These are phyloP conservation scores for Apeltes quadracus DNA, from an alignment of 2,113 vertebrate genomes.

Conservation along the genomic window DNA sequence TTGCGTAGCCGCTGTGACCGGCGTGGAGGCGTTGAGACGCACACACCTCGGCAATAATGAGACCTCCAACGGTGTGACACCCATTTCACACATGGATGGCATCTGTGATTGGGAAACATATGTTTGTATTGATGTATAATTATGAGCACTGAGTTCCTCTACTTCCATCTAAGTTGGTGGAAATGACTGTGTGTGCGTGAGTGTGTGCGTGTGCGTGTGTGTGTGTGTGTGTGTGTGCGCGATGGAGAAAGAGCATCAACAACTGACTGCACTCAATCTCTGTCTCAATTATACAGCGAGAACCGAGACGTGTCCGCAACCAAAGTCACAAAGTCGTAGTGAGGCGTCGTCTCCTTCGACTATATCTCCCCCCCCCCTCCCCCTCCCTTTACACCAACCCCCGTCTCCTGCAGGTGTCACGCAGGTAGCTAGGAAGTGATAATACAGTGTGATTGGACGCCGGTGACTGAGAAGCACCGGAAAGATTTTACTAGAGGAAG, in stretches of 20 bases:
- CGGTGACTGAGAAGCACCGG: slow-evolving; percentile 12
- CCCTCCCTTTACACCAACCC: slow-evolving; percentile 24
- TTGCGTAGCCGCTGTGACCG: slow-evolving; percentile 44
- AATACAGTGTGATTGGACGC: slow-evolving; percentile 22
- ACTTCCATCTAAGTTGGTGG: slow-evolving; percentile 70
- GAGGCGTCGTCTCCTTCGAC: slow-evolving; percentile 67
- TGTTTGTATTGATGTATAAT: slow-evolving; percentile 83
- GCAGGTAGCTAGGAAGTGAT: slow-evolving; percentile 54
- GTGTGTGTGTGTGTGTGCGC: slow-evolving; percentile 6
- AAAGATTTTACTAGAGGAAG: slow-evolving; percentile 42
- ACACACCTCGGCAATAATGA: slow-evolving; percentile 67
- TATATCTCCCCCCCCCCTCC: slow-evolving; percentile 33
- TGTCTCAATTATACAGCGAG: slow-evolving; percentile 78
- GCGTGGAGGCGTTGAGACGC: slow-evolving; percentile 42
- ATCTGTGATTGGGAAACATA: slow-evolving; percentile 79
- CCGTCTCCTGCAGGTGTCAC: slow-evolving; percentile 52
- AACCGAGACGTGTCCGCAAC: slow-evolving; percentile 75
- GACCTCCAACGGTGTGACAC: slow-evolving; percentile 70
- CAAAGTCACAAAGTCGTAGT: slow-evolving; percentile 54
- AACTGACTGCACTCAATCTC: slow-evolving; percentile 71
- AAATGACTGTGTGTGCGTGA: slow-evolving; percentile 59
- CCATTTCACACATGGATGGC: slow-evolving; percentile 84
- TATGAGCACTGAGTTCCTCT: slow-evolving; percentile 71
- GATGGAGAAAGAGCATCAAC: slow-evolving; percentile 64
- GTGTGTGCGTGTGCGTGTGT: slow-evolving; percentile 12